Base-by-base conservation (phyloP, 2,888 invertebrate species). In the Tetanocera ferruginea region DNA sequence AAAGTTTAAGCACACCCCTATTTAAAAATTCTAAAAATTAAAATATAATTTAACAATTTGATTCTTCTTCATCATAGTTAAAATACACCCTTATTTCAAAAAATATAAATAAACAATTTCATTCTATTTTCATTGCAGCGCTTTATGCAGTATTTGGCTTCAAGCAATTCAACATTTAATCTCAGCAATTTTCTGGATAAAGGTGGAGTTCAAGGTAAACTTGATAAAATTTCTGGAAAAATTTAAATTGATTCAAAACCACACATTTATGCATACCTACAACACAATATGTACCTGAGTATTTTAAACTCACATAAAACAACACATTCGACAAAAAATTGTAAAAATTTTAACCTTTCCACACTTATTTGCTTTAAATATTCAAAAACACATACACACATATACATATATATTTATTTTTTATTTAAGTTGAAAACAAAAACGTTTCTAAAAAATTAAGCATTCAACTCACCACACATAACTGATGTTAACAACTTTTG, bases 141-240 rank as follows among this genome's bases (percentile, higher is more conserved):
- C 90, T 99, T 99, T 91, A 98, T 98, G 90, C 99, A 99, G 92
- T 99, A 98, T 92, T 93, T 99, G 92, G 99, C 99, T 80, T 99
- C 99, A 86, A 99, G 98, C 92, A 99, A 99, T 92, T 98, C 98
- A 90, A 97, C 97, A 87, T 98, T 99, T 93, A 98, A 98, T 92
- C 94, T 99, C 89, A 96, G 95, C 91, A 97, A 95, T 92, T 99
- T 98, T 91, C 92, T 98, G 90, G 99, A 99, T 91, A 98, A 98
- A 92, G 95, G 96, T 87, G 97, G 97, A 87, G 96, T 98, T 77
- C 98, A 98, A 95, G 98, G 98, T 98, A 93, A 64, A 51, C 0
- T 92, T 84, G 34, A 69, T 62, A 43, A 17, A 67, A 28, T 28
- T 11, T 31, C 28, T 23, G 2, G 31, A 76, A 23, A 37, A 64